Base-by-base conservation (phyloP, 2,797 vertebrate genomes). In the Columba guinea region DNA sequence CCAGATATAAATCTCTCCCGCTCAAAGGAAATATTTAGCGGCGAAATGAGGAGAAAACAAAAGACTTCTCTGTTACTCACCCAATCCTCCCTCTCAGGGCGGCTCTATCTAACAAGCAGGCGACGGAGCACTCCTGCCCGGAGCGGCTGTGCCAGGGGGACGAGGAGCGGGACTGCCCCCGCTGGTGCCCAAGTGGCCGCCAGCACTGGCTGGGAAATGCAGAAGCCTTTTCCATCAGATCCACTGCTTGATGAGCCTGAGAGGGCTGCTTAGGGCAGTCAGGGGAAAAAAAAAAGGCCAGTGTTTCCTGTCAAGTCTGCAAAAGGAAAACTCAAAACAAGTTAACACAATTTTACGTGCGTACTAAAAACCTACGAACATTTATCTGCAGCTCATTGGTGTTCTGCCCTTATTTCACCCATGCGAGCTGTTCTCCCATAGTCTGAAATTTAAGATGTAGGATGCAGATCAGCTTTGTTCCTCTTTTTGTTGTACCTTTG, bases 1-100 rank as follows among this genome's bases (percentile, higher is more conserved):
- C 80, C 90, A 95, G 91, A 90, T 80, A 94, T 58, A 90, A 94
- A 97, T 94, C 86, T 90, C 64, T 80, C 64, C 68, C 6, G 3
- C 81, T 95, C 89, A 60, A 94, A 94, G 77, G 67, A 84, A 94
- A 96, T 77, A 90, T 76, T 93, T 78, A 82, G 78, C 84, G 90
- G 90, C 74, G 59, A 90, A 94, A 84, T 8, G 41, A 77, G 83
- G 11, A 11, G 53, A 70, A 90, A 87, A 93, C 75, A 94, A 77
- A 73, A 80, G 89, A 19, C 62, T 93, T 52, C 77, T 96, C 80
- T 92, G 78, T 95, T 90, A 95, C 88, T 96, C 64, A 93, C 88
- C 91, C 73, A 35, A 1, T 75, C 7, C 71, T 91, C 56, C 74
- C 46, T 13, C 83, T 82, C 28, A 15, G 83, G 53, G 70, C 3